Percentiles rank a stretch among this genome's conserved stretches.
Conservation (phyloP, 2,113 vertebrate species). For the Malurus melanocephalus region DNA sequence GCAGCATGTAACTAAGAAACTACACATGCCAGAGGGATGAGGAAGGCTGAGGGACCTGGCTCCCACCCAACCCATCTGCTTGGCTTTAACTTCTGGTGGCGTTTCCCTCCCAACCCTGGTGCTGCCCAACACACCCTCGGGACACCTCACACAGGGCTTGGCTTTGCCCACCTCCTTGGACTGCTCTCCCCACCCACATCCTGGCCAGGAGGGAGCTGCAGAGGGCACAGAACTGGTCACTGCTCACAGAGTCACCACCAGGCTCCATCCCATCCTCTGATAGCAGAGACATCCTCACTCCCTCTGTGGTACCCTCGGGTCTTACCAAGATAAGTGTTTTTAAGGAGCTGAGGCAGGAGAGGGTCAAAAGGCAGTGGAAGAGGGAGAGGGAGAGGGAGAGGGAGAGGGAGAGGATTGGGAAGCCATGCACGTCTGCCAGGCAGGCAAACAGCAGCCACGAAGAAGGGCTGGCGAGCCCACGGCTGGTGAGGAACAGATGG, state of each 20-base stretch:
- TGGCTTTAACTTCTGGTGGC: not conserved
- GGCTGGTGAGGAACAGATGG: conserved; percentile 43
- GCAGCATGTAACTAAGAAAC: fast-evolving
- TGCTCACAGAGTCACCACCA: not conserved
- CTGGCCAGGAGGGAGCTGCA: not conserved
- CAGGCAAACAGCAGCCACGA: not conserved
- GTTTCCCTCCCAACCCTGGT: not conserved
- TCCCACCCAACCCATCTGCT: not conserved
- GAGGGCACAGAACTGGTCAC: not conserved
- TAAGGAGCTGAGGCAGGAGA: not conserved
- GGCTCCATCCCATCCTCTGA: not conserved
- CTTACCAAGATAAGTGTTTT: not conserved
- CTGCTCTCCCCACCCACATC: fast-evolving
- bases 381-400: not conserved
- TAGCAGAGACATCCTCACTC: not conserved
- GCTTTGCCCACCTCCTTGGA: not conserved
- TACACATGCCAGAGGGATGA: fast-evolving
- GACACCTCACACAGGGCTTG: not conserved
- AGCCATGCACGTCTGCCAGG: fast-evolving
- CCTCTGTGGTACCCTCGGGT: not conserved
- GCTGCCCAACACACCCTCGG: not conserved
- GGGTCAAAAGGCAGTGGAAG: not conserved
- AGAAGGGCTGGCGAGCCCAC: not conserved
- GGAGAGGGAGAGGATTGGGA: not conserved
- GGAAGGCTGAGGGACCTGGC: not conserved